A percentile compares a stretch with the other conserved stretches of the same genome.
Evolutionary conservation across 2,888 invertebrate genomes (phyloP).

Genomic region (Leistus spinibarbis): DNA sequence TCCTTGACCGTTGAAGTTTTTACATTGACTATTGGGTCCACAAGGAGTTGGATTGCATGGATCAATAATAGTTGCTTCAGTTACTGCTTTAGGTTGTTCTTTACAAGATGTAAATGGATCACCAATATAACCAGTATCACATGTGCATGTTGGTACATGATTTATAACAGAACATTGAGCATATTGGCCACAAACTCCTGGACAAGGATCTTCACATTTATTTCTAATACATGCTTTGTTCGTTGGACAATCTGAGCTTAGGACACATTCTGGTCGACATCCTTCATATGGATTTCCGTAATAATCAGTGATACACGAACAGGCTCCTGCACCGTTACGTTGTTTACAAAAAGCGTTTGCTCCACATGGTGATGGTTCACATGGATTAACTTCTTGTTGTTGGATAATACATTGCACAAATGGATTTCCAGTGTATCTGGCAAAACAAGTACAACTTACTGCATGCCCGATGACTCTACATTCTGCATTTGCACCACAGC

Average conservation of each 20-base stretch:
- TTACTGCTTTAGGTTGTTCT: conserved; percentile 49
- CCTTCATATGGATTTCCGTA: conserved; percentile 86
- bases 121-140: conserved; percentile 72
- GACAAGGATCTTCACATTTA: conserved; percentile 86
- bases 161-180: conserved; percentile 85
- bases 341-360: conserved; percentile 80
- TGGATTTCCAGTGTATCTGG: conserved; percentile 81
- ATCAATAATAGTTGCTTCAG: conserved; percentile 51
- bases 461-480: conserved; percentile 81
- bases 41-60: conserved; percentile 78
- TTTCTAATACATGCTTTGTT: conserved; percentile 82
- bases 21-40: conserved; percentile 76
- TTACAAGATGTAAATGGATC: conserved; percentile 71
- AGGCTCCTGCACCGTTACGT: conserved; percentile 79
- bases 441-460: conserved; percentile 78
- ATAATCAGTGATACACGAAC: conserved; percentile 80
- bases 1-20: conserved; percentile 68
- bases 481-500: conserved; percentile 80
- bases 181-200: conserved; percentile 81
- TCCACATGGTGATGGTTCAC: conserved; percentile 87
- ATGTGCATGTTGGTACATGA: conserved; percentile 86
- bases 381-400: conserved; percentile 70
- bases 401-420: conserved; percentile 76
- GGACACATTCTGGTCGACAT: conserved; percentile 85
- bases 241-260: conserved; percentile 83